These are phyloP conservation scores for Bufo bufo DNA, from an alignment of 2,113 vertebrate species.

Conservation along the genomic window DNA sequence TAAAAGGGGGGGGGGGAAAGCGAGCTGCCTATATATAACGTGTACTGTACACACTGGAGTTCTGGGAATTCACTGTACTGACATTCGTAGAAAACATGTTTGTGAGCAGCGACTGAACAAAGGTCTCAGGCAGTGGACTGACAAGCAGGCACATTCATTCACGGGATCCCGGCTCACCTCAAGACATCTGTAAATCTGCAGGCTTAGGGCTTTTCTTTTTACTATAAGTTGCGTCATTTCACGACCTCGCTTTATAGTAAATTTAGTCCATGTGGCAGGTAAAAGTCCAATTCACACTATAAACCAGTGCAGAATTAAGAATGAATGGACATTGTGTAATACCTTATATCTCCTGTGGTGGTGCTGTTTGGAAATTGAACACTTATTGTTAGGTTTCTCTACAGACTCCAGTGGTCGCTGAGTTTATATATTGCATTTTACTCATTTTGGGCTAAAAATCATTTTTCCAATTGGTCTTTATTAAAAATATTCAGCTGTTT, in stretches of 20 bases:
- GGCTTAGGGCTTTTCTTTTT: neutral
- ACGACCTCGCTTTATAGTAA: neutral
- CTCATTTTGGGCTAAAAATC: no score
- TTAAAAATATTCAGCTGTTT: no score
- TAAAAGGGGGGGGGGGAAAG: no score
- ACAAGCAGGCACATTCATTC: neutral
- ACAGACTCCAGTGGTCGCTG: no score
- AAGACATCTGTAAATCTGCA: neutral
- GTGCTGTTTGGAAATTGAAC: no score
- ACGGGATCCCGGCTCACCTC: neutral
- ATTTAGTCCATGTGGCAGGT: neutral
- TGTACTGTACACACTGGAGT: conserved; percentile 20
- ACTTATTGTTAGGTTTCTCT: no score
- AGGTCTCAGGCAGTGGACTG: conserved; percentile 14
- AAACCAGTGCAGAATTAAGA: no score
- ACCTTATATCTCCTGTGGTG: no score
- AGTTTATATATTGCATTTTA: no score
- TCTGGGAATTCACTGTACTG: conserved; percentile 7
- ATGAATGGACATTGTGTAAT: neutral
- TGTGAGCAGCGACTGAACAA: neutral
- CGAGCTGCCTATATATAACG: neutral
- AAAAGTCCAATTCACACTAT: no score
- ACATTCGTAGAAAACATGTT: neutral
- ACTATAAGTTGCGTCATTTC: neutral
- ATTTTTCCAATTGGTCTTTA: no score